Percentiles rank a stretch among this genome's conserved stretches.
Evolutionary conservation across 1,140 invertebrate genomes (phyloP).

Genomic region (Drosophila arizonae): DNA sequence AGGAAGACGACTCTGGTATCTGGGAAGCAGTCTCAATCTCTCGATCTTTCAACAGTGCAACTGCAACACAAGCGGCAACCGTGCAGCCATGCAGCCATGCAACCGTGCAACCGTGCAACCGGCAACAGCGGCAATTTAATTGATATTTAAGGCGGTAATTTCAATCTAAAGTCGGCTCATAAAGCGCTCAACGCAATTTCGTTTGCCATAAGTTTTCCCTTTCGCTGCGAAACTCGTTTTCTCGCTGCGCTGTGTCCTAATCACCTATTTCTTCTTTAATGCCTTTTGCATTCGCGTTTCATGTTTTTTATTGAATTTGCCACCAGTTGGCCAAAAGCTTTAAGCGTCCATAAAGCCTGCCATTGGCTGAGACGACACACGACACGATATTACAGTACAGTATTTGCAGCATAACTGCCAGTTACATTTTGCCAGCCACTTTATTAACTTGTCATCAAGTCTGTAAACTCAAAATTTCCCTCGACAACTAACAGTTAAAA

Average conservation of each 20-base stretch:
- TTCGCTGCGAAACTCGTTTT: conserved; percentile 69
- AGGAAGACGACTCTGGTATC: conserved; percentile 33
- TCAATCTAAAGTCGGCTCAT: conserved; percentile 34
- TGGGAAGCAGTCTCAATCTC: conserved; percentile 42
- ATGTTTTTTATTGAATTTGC: conserved; percentile 43
- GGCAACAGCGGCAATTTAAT: conserved; percentile 54
- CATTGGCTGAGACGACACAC: background rate
- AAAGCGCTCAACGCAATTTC: conserved; percentile 47
- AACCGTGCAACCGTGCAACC: background rate
- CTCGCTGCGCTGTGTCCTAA: conserved; percentile 67
- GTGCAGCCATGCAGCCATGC: background rate
- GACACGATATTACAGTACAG: background rate
- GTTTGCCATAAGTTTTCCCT: conserved; percentile 70
- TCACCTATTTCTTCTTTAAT: conserved; percentile 60
- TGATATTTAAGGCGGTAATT: conserved; percentile 53
- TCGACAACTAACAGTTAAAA: background rate
- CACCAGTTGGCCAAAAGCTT: conserved; percentile 33
- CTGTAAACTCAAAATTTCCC: background rate
- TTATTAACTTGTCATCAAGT: background rate
- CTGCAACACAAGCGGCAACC: conserved; percentile 6
- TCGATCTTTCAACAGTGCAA: conserved; percentile 14
- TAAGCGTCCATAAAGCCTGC: conserved; percentile 36
- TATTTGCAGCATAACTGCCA: background rate
- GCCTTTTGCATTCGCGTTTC: conserved; percentile 34
- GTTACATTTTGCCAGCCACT: background rate